Evolutionary conservation across 2,888 invertebrate species (phyloP).

Genomic region (Neocrepidodera transversa): DNA sequence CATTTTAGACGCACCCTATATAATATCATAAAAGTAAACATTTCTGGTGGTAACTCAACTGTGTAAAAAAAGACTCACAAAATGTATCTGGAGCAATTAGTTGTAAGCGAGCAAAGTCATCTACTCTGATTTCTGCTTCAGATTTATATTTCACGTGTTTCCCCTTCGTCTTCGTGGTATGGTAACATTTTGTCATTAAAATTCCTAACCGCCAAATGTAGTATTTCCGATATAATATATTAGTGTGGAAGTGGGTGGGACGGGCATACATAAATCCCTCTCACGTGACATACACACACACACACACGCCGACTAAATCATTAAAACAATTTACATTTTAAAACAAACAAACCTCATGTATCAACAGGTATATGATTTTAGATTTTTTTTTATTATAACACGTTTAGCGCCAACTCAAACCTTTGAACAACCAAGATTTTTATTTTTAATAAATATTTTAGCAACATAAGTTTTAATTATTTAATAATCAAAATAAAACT

Average conservation of each 20-base stretch:
- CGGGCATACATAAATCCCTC: slow-evolving; percentile 53
- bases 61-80: too few relatives aligned
- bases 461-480: too few relatives aligned
- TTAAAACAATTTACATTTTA: slow-evolving; percentile 54
- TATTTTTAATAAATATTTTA: too few relatives aligned
- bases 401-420: too few relatives aligned
- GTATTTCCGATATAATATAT: slow-evolving; percentile 54
- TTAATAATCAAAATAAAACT: too few relatives aligned
- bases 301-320: slow-evolving; percentile 51
- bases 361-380: slow-evolving; percentile 26
- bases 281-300: slow-evolving; percentile 53
- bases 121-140: slow-evolving; percentile 36
- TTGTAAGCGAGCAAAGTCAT: slow-evolving; percentile 27
- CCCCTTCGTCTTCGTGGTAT: slow-evolving; percentile 32
- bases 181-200: slow-evolving; percentile 53
- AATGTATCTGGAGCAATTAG: slow-evolving; percentile 37
- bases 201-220: slow-evolving; percentile 54
- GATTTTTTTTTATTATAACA: too few relatives aligned
- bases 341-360: slow-evolving; percentile 39
- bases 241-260: slow-evolving; percentile 56
- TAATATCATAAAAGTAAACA: too few relatives aligned
- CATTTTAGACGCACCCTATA: too few relatives aligned
- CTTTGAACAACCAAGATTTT: too few relatives aligned
- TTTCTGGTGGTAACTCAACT: too few relatives aligned
- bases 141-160: slow-evolving; percentile 41